Base-by-base conservation (phyloP, 2,888 invertebrate species). In the Drosophila testacea region DNA sequence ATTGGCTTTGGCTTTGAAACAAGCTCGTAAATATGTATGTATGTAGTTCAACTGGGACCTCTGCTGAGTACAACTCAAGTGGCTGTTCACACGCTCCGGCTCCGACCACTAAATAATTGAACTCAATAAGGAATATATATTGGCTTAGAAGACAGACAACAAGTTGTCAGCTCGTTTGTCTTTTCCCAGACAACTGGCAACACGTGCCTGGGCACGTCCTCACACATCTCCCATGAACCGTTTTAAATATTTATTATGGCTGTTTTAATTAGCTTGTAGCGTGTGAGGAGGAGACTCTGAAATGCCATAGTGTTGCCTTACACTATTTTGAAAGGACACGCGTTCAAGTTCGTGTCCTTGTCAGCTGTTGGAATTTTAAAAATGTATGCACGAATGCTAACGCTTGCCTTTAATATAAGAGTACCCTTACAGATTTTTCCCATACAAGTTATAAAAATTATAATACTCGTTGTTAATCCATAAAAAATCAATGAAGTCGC, bases 171-270 rank as follows among this genome's bases (percentile, higher is more conserved):
- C 10, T 27, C 34, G 36, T 22, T 9, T 7, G 27, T 6, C 32
- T 80, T 75, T 80, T 78, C 80, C 80, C 80, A 78, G 66, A 46
- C 65, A 42, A 16, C 42, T 32, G 68, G n/a, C 47, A 44, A 41
- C 59, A 62, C 71, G 61, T 67, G 60, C 39, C 69, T 39, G 59
- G 59, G 38, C 56, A 62, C 57, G 28, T 65, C 34, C 30, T 63
- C 36, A 28, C 30, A 34, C 39, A 27, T 38, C 44, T 38, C 51
- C 61, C 75, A 75, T 62, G 63, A 73, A 70, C 68, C 68, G 61
- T 78, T 68, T 83, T 16, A 81, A 81, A 83, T 75, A 75, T 81
- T 69, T 51, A 83, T 64, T 32, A 42, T 47, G 54, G 50, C 52
- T 28, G n/a, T 10, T 52, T 77, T 75, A 81, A 81, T 78, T 81